phyloP scores from a whole-genome alignment of 2,113 vertebrate species.

The Calyptommatus sinebrachiatus region DNA sequence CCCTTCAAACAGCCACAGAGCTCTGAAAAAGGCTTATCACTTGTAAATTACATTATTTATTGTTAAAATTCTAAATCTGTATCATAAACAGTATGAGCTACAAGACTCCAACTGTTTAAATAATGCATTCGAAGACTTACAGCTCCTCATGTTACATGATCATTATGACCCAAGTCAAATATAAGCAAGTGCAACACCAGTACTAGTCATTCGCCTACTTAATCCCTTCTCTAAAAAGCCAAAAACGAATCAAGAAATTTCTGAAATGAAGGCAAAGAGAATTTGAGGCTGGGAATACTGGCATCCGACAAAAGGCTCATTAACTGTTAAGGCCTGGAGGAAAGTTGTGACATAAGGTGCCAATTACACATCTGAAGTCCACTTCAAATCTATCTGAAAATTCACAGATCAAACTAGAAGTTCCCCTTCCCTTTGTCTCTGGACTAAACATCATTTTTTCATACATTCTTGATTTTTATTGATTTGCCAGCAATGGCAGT shows the following conservation, averaged over 20 bases:
- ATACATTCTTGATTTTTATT: too few relatives aligned
- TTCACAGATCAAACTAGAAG: too few relatives aligned
- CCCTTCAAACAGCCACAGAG: constrained; percentile 45
- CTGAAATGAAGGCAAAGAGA: background rate
- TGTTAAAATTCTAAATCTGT: constrained; percentile 28
- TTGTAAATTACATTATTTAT: constrained; percentile 40
- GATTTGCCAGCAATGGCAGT: too few relatives aligned
- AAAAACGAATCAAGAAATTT: constrained; percentile 26
- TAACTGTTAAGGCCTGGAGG: background rate
- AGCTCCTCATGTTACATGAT: constrained; percentile 46
- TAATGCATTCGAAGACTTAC: constrained; percentile 55
- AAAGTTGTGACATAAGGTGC: background rate
- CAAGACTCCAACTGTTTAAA: constrained; percentile 61
- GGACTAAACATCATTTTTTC: too few relatives aligned
- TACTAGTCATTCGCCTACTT: constrained; percentile 23
- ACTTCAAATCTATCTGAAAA: too few relatives aligned
- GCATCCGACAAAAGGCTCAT: background rate
- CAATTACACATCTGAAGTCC: too few relatives aligned
- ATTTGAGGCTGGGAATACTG: background rate
- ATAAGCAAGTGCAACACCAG: background rate
- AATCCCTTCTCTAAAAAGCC: constrained; percentile 50
- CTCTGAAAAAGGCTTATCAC: constrained; percentile 40
- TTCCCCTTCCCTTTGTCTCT: too few relatives aligned
- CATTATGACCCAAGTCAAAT: constrained; percentile 47
- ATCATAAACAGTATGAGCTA: constrained; percentile 44